phyloP scores from a whole-genome alignment of 2,797 vertebrate species.

The Lagorchestes hirsutus region DNA sequence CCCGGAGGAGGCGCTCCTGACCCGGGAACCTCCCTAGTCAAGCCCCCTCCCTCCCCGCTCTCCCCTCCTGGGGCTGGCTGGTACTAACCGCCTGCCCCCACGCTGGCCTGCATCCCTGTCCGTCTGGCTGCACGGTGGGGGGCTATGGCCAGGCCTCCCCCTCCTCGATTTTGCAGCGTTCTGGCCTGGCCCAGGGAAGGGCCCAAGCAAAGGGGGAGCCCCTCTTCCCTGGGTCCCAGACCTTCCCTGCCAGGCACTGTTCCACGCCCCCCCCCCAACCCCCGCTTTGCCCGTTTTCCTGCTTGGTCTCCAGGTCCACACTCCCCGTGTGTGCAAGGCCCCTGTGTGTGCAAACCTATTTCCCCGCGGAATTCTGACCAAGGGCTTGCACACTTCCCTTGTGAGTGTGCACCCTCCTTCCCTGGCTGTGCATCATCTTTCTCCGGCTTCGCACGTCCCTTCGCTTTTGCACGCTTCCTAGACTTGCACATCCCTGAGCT shows the following conservation, averaged over 20 bases:
- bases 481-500: not conserved
- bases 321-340: not conserved
- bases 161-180: not conserved
- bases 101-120: not conserved
- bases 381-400: not conserved
- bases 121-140: not conserved
- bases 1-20: not conserved
- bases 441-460: not conserved
- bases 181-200: not conserved
- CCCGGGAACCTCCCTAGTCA: not conserved
- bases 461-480: not conserved
- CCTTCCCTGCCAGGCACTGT: not conserved
- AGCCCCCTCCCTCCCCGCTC: conserved; percentile 46
- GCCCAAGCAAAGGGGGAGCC: not conserved
- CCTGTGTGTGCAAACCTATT: not conserved
- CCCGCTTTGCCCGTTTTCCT: not conserved
- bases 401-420: conserved; percentile 54
- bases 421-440: conserved; percentile 18
- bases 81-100: no score
- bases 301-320: not conserved
- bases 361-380: not conserved
- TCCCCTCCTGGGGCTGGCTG: not conserved
- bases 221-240: not conserved
- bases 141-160: not conserved
- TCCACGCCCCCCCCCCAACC: no score